Base-by-base conservation (phyloP, 92 coral and sea anemone species). In the Siderastrea radians region DNA sequence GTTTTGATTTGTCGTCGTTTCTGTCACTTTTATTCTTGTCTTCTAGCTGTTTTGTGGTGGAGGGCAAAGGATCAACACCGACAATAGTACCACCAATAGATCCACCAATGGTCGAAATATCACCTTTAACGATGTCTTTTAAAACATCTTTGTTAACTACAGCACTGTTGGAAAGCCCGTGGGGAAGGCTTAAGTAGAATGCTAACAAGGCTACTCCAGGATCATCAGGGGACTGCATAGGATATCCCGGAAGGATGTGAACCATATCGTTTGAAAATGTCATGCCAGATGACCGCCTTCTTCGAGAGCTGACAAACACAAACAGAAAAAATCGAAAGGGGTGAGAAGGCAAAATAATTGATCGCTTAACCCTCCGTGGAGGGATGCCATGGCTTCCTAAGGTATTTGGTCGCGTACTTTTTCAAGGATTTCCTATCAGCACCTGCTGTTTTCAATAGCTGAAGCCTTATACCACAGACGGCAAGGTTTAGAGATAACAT, bases 231-330 rank as follows among this genome's bases (percentile, higher is more conserved):
- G 84, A 79, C 62, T 17, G 26, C 4, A 7, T 79, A 45, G 84
- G 84, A 66, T 79, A 79, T 44, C 84, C 74, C 49, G 84, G 84
- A 16, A 79, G 15, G 50, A 79, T 79, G 54, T 79, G 64, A 49
- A 79, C 84, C 84, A 79, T 79, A 26, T 79, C 73, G 3, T 11
- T 7, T 3, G 84, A 1, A 49, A 79, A 79, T 10, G 5, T 13
- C 49, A 79, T 10, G 26, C 26, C 48, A 0, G 67, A 51, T 2
- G 63, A 66, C 12, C 72, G 47, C 19, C 84, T 4, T 51, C 26
- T 67, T 7, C 84, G 84, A 9, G 49, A 67, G 2, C 51, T 64
- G 5, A 47, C 48, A 48, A 6, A 12, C 38, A 26, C 38, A 26
- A 26, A 26, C 38, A 26, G 38, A 26, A 26, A 26, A 26, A 26